Base-by-base conservation (phyloP, 2,113 vertebrate species). In the Muntiacus reevesi region DNA sequence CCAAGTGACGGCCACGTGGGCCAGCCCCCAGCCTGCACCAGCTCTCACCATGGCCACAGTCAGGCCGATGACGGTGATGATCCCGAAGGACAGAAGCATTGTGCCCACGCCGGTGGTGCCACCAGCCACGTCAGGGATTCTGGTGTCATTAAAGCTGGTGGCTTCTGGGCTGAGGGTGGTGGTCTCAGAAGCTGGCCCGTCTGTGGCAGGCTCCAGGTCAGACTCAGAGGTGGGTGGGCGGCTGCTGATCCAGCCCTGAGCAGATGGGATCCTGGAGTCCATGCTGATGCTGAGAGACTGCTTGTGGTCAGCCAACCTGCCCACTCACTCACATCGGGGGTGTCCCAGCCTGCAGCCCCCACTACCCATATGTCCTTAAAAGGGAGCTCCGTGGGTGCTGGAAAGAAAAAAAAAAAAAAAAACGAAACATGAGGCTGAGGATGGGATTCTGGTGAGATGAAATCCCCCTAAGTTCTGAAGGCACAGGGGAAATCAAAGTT, bases 11-110 rank as follows among this genome's bases (percentile, higher is more conserved):
- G 52, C 43, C 45, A 67, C 7, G 16, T 47, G 55, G 54, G 43
- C 78, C 88, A 95, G 21, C 55, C 33, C 33, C 87, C 60, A 79
- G 64, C 36, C 85, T 11, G 25, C 30, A 82, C 89, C 78, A n/a
- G 95, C 28, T 98, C 99, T 99, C 98, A 99, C 99, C 99, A 99
- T 98, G 11, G 99, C 99, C 97, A 99, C 99, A 43, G 99, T 99
- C 98, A 99, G 98, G 30, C 99, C 99, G 67, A 99, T 99, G 97
- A 99, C 99, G 27, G 99, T 99, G 98, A 99, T 99, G 98, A 99
- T 99, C 86, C 99, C 99, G 67, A 99, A 99, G 52, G 99, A 99
- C 17, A 99, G 98, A 13, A 99, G 99, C 98, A 99, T 98, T 95
- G 99, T 99, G 96, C 99, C 99, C 98, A 99, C 98, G 16, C 99